phyloP scores from a whole-genome alignment of 2,113 vertebrate genomes.

The Laticauda laticaudata region DNA sequence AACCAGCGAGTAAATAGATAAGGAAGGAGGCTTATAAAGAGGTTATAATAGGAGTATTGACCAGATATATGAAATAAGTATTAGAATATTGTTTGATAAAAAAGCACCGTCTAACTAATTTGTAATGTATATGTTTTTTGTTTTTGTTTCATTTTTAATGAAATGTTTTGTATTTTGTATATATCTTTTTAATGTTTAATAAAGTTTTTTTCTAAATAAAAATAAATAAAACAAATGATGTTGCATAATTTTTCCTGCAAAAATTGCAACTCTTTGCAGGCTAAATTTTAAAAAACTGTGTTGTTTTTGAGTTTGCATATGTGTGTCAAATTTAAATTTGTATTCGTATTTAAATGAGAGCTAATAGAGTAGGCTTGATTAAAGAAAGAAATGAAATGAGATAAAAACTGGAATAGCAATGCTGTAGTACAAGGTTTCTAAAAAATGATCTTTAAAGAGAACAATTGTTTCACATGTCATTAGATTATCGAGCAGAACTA shows the following conservation, averaged over 20 bases:
- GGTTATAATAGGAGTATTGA: no score
- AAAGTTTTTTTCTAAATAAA: no score
- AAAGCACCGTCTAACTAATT: no score
- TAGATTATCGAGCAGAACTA: not conserved
- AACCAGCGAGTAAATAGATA: no score
- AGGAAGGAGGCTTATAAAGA: no score
- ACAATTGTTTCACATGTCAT: not conserved
- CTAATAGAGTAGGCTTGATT: not conserved
- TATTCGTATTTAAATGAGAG: not conserved
- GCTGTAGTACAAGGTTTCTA: not conserved
- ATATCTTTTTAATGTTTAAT: no score
- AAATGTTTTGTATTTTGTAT: no score
- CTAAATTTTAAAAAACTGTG: not conserved
- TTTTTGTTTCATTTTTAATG: no score
- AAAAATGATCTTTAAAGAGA: not conserved
- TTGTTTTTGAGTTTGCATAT: not conserved
- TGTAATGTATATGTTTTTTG: no score
- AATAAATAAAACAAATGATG: not conserved
- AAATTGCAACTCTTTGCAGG: not conserved
- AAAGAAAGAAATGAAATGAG: not conserved
- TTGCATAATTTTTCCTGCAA: not conserved
- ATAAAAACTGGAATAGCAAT: not conserved
- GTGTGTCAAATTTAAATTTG: not conserved
- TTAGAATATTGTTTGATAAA: no score
- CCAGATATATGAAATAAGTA: no score